Conservation (phyloP, 2,797 vertebrate species). For the Pteropus rufus region DNA sequence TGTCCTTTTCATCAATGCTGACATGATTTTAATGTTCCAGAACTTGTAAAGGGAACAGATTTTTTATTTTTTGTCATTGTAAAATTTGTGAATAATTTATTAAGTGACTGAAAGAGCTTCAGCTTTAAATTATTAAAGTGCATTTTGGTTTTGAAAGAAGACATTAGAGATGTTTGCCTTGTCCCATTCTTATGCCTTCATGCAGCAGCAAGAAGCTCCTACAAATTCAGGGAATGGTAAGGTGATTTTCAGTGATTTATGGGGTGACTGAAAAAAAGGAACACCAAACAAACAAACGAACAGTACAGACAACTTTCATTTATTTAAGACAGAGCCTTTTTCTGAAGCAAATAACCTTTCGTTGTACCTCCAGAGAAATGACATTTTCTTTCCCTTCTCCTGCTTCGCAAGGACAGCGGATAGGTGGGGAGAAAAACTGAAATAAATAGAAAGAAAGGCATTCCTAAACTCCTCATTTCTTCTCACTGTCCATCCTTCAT, state of each 20-base stretch:
- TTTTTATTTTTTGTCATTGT: slow-evolving; percentile 22
- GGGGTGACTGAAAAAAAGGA: slow-evolving; percentile 42
- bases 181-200: slow-evolving; percentile 48
- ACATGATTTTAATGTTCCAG: slow-evolving; percentile 79
- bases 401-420: background rate
- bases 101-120: slow-evolving; percentile 69
- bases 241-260: slow-evolving; percentile 62
- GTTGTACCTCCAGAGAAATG: slow-evolving; percentile 68
- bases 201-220: slow-evolving; percentile 32
- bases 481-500: background rate
- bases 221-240: slow-evolving; percentile 24
- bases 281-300: slow-evolving; percentile 45
- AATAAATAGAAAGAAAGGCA: background rate
- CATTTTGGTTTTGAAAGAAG: slow-evolving; percentile 75
- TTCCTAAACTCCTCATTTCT: background rate
- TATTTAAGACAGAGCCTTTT: slow-evolving; percentile 67
- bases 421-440: background rate
- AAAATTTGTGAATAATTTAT: slow-evolving; percentile 82
- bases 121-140: slow-evolving; percentile 81
- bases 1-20: slow-evolving; percentile 77
- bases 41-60: slow-evolving; percentile 75
- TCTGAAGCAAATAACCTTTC: slow-evolving; percentile 68
- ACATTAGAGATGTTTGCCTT: slow-evolving; percentile 76
- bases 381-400: slow-evolving; percentile 58
- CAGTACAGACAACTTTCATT: slow-evolving; percentile 70